Evolutionary conservation across 2,888 invertebrate species (phyloP).

Genomic region (Spatulosminthurus flaviceps): DNA sequence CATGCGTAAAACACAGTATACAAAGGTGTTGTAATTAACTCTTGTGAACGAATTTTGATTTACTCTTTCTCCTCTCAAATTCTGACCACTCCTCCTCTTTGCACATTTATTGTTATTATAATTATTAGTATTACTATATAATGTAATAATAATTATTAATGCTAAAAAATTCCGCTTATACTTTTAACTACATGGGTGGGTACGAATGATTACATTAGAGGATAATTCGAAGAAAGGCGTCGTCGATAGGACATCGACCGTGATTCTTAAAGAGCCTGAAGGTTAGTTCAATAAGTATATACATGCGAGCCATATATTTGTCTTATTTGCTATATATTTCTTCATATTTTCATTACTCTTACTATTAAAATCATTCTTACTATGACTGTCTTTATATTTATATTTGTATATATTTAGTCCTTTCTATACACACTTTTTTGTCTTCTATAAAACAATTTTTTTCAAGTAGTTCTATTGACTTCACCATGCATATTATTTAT

Average conservation of each 20-base stretch:
- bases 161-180: background rate
- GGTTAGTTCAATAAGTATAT: conserved; percentile 69
- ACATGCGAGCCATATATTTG: background rate
- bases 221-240: conserved; percentile 73
- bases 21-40: too few relatives aligned
- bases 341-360: background rate
- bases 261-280: conserved; percentile 92
- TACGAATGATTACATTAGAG: conserved; percentile 47
- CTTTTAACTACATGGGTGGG: conserved; percentile 22
- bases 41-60: too few relatives aligned
- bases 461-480: too few relatives aligned
- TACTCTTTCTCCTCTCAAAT: too few relatives aligned
- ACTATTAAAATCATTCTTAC: background rate
- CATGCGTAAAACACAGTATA: too few relatives aligned
- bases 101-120: background rate
- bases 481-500: too few relatives aligned
- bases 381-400: too few relatives aligned
- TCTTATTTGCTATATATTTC: background rate
- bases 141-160: background rate
- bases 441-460: too few relatives aligned
- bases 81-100: too few relatives aligned
- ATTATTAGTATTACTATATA: background rate
- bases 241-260: conserved; percentile 92
- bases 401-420: too few relatives aligned
- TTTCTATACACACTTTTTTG: too few relatives aligned